These are phyloP conservation scores for Anguilla obscura DNA, from an alignment of 2,797 vertebrate genomes.

Conservation along the genomic window DNA sequence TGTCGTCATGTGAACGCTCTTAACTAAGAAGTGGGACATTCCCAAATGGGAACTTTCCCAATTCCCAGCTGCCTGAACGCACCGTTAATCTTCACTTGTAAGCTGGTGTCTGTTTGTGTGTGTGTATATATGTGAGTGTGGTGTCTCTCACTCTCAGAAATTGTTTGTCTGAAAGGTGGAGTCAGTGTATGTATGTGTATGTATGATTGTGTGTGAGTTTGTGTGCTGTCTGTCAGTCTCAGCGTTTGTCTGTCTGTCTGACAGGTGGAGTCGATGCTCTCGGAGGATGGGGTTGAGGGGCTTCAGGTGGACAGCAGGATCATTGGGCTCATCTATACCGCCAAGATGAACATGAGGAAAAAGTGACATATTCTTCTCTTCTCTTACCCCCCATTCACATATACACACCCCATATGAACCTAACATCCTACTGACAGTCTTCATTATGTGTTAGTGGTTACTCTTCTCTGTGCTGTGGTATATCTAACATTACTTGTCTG, in stretches of 20 bases:
- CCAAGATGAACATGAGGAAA: constrained; percentile 64
- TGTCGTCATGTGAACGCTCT: too few relatives aligned
- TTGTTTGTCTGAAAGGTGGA: not conserved
- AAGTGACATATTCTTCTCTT: constrained; percentile 48
- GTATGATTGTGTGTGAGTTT: not conserved
- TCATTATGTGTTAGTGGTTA: not conserved
- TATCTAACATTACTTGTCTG: not conserved
- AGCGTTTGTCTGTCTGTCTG: not conserved
- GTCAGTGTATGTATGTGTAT: not conserved
- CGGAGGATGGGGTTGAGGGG: constrained; percentile 58
- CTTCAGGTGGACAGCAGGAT: constrained; percentile 69
- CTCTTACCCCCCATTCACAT: not conserved
- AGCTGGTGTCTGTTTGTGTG: not conserved
- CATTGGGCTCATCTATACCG: constrained; percentile 69
- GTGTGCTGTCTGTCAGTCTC: not conserved
- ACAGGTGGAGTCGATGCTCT: constrained; percentile 60
- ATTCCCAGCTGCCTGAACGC: too few relatives aligned
- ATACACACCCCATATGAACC: not conserved
- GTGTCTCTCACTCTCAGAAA: not conserved
- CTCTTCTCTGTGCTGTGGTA: not conserved
- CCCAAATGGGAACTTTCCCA: too few relatives aligned
- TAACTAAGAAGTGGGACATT: too few relatives aligned
- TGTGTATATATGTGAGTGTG: not conserved
- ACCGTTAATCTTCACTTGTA: not conserved
- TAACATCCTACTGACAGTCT: too few relatives aligned